A percentile compares a stretch with the other conserved stretches of the same genome.
Evolutionary conservation across 2,113 vertebrate genomes (phyloP).

Genomic region (Labrus mixtus): DNA sequence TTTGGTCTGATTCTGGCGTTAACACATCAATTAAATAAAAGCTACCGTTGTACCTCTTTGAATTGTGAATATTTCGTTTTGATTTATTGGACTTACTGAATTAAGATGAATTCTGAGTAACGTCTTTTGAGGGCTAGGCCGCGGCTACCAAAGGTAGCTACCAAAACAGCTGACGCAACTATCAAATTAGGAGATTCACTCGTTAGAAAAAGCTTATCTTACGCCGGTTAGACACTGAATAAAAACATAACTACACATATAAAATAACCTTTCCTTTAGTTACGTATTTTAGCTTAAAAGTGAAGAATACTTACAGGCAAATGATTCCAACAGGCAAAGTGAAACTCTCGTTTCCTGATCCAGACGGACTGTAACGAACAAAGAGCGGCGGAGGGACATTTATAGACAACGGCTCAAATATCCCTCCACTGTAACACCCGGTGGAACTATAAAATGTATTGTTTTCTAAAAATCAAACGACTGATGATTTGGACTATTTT

Average conservation of each 20-base stretch:
- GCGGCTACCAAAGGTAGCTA: neutral
- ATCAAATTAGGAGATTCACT: neutral
- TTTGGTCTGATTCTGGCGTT: neutral
- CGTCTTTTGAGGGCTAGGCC: neutral
- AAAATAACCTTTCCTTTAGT: too few species aligned
- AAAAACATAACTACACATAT: too few species aligned
- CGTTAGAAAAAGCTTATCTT: neutral
- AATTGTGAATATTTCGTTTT: too few species aligned
- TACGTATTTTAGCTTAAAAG: too few species aligned
- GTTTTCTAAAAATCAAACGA: too few species aligned
- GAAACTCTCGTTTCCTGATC: accelerated
- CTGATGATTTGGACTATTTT: too few species aligned
- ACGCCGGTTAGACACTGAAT: neutral
- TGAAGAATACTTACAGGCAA: slow-evolving; percentile 25
- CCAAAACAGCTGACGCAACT: neutral
- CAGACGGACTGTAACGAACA: accelerated
- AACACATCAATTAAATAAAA: too few species aligned
- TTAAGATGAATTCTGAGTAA: too few species aligned
- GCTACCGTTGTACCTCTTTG: too few species aligned
- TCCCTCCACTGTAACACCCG: slow-evolving; percentile 23
- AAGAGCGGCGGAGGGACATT: neutral
- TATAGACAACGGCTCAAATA: neutral
- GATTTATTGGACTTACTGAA: too few species aligned
- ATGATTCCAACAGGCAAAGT: neutral
- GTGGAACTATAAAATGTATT: slow-evolving; percentile 7